These are phyloP conservation scores for Drosophila kambysellisi DNA, from an alignment of 2,888 invertebrate species.

Conservation along the genomic window DNA sequence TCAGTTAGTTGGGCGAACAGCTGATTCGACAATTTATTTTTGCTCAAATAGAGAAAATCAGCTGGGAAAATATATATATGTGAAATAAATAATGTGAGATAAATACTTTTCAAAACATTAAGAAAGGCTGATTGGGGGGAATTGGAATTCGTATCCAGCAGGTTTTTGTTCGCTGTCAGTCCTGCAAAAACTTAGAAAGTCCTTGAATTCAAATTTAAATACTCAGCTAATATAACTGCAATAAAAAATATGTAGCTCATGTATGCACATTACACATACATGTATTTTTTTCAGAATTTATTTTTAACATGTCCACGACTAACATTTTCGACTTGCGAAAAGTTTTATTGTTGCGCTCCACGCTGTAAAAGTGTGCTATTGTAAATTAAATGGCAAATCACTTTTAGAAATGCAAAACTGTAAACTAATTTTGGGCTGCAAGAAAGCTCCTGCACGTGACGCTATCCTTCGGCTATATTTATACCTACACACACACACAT, in stretches of 20 bases:
- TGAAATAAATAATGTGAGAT: too few relatives aligned
- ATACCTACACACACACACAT: conserved; percentile 7
- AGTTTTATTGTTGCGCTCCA: neutral
- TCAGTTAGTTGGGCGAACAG: too few relatives aligned
- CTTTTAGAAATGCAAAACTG: conserved; percentile 32
- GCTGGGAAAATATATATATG: too few relatives aligned
- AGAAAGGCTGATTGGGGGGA: too few relatives aligned
- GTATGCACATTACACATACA: neutral
- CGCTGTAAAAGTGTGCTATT: neutral
- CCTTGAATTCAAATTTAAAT: neutral
- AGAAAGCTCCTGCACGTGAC: conserved; percentile 34
- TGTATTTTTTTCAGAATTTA: neutral
- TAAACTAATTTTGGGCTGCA: conserved; percentile 32
- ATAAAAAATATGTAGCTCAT: neutral
- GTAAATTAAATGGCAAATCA: conserved; percentile 1
- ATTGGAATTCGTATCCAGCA: neutral
- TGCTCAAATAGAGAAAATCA: too few relatives aligned
- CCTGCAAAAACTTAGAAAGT: neutral
- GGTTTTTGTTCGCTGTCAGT: neutral
- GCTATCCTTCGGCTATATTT: conserved; percentile 66
- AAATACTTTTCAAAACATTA: too few relatives aligned
- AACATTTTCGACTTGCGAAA: neutral
- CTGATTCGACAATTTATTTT: too few relatives aligned
- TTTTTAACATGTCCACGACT: neutral
- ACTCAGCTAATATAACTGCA: neutral